Conservation (phyloP, 1,140 invertebrate species). For the Matsumurasca onukii region DNA sequence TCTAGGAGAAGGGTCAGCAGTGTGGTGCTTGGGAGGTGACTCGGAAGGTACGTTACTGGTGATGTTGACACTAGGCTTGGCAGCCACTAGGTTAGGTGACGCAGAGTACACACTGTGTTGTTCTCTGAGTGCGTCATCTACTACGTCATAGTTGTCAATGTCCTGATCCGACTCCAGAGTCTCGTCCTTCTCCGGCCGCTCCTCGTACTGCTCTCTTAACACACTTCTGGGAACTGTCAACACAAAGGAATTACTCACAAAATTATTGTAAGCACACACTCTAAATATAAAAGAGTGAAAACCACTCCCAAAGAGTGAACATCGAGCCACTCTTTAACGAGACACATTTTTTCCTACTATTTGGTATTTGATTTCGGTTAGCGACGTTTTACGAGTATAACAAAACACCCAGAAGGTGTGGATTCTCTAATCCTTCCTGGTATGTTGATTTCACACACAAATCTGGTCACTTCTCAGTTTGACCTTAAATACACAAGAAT, state of each 20-base stretch:
- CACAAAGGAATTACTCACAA: conserved; percentile 8
- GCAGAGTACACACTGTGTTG: conserved; percentile 53
- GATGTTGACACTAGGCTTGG: conserved; percentile 36
- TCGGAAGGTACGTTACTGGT: background rate
- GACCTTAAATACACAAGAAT: too few relatives aligned
- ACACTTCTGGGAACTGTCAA: conserved; percentile 77
- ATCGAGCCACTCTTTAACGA: too few relatives aligned
- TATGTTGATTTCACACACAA: too few relatives aligned
- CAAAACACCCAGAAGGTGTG: too few relatives aligned
- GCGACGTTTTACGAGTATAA: too few relatives aligned
- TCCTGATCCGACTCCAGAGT: conserved; percentile 50
- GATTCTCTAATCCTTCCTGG: too few relatives aligned
- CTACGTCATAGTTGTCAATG: conserved; percentile 50
- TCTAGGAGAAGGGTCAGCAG: conserved; percentile 15
- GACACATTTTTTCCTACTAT: too few relatives aligned
- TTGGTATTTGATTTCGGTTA: too few relatives aligned
- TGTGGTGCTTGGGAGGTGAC: conserved; percentile 28
- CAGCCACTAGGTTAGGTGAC: conserved; percentile 51
- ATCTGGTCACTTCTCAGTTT: too few relatives aligned
- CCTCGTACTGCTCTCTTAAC: conserved; percentile 74
- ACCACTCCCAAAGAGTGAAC: too few relatives aligned
- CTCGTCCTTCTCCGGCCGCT: conserved; percentile 70
- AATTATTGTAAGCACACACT: too few relatives aligned
- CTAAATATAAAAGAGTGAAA: too few relatives aligned
- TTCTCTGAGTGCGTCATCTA: conserved; percentile 41